Base-by-base conservation (phyloP, 2,113 vertebrate genomes). In the Cebidichthys violaceus region DNA sequence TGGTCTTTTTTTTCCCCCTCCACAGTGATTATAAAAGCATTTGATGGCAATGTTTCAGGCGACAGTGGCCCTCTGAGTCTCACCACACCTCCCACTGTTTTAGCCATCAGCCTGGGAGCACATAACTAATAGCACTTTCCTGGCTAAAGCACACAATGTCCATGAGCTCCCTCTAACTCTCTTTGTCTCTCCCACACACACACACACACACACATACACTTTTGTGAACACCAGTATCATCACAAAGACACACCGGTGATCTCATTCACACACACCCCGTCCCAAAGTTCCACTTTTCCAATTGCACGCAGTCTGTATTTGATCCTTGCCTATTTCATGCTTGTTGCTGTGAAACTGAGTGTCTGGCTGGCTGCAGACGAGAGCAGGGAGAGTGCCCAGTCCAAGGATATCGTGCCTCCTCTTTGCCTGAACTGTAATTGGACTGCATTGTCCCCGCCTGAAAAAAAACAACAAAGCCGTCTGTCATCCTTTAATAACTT, bases 261-360 rank as follows among this genome's bases (percentile, higher is more conserved):
- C 77, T 89, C 86, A 89, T 83, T 69, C 64, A 74, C 85, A 33
- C 33, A 83, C 88, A 83, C 82, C 76, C 86, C 75, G 70, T 87
- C 84, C 80, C 81, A 60, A 70, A 82, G 73, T 71, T 70, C 59
- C 61, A 69, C 81, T 76, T 73, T 86, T 89, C 65, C 80, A 89
- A 77, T 71, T 78, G 79, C 88, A 88, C 54, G 10, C 70, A 47
- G 60, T 62, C 81, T 62, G 73, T 75, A 90, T 90, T 88, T 87
- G 86, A 91, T 88, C 87, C 86, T 84, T 10, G 57, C 88, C 86
- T 87, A 86, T 91, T 92, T 92, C 84, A 86, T 87, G 91, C 86
- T 91, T 81, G 90, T 86, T 90, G 88, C 91, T 82, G 79, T 89
- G 86, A 91, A 90, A 90, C 79, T 82, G 82, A 88, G 84, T 71